Percentiles rank a stretch among this genome's conserved stretches.
Evolutionary conservation across 2,113 vertebrate genomes (phyloP).

Genomic region (Aplodontia rufa): DNA sequence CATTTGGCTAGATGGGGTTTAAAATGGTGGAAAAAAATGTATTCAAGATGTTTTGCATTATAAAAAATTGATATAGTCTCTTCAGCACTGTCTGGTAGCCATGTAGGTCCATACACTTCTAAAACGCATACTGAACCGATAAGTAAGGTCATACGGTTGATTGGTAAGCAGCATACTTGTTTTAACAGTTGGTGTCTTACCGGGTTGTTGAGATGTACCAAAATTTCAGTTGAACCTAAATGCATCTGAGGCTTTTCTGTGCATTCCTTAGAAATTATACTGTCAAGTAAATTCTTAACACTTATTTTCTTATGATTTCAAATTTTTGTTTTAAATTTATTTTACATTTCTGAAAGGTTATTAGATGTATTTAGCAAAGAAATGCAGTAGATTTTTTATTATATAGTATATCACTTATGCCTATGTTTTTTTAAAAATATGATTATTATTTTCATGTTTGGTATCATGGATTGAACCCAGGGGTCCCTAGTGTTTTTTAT

Average conservation of each 20-base stretch:
- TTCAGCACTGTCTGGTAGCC: not conserved
- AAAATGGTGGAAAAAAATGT: not conserved
- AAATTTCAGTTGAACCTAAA: not conserved
- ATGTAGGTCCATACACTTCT: not conserved
- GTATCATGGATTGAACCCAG: too few relatives aligned
- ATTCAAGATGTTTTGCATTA: not conserved
- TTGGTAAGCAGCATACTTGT: not conserved
- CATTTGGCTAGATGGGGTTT: not conserved
- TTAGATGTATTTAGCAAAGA: not conserved
- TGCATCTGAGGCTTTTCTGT: not conserved
- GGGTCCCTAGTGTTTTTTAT: too few relatives aligned
- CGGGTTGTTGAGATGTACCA: not conserved
- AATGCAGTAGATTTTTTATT: not conserved
- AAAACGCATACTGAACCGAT: not conserved
- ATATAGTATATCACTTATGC: not conserved
- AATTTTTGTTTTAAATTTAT: not conserved
- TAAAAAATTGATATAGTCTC: not conserved
- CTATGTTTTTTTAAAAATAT: too few relatives aligned
- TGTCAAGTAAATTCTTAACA: not conserved
- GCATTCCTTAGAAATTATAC: not conserved
- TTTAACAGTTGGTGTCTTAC: not conserved
- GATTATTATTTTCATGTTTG: too few relatives aligned
- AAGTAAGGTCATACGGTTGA: not conserved
- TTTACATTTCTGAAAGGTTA: not conserved
- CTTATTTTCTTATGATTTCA: not conserved